Conservation (phyloP, 2,888 invertebrate genomes). For the Hypsopygia costalis region DNA sequence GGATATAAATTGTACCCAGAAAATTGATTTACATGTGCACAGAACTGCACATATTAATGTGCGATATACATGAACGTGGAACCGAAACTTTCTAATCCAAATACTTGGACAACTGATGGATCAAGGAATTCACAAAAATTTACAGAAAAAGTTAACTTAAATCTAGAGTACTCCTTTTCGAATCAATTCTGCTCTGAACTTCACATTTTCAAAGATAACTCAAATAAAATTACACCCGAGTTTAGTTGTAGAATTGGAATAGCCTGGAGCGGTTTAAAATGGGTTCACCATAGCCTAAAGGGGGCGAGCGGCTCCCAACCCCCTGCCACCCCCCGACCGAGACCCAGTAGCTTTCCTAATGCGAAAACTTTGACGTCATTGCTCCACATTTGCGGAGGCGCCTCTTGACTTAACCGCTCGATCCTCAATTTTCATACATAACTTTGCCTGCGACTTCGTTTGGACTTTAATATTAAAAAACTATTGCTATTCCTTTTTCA, state of each 20-base stretch:
- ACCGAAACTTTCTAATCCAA: no score
- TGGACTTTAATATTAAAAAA: no score
- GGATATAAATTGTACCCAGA: no score
- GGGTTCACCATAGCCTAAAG: constrained; percentile 28
- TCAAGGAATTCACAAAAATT: no score
- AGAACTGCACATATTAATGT: no score
- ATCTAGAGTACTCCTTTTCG: background rate
- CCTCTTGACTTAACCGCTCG: constrained; percentile 5
- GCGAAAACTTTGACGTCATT: constrained; percentile 72
- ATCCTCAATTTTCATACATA: background rate
- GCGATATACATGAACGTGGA: no score
- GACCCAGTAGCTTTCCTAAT: constrained; percentile 65
- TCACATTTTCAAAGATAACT: constrained; percentile 27
- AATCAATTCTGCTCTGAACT: constrained; percentile 11
- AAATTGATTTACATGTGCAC: no score
- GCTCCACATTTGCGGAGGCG: constrained; percentile 36
- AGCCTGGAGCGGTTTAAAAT: constrained; percentile 35
- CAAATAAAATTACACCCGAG: constrained; percentile 27
- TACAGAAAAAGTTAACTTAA: no score
- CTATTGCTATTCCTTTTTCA: no score
- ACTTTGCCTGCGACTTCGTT: no score
- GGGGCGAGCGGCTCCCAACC: constrained; percentile 25
- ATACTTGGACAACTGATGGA: no score
- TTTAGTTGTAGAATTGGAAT: background rate
- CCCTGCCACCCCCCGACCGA: constrained; percentile 47